A percentile compares a stretch with the other conserved stretches of the same genome.
Evolutionary conservation across 2,113 vertebrate genomes (phyloP).

Genomic region (Takifugu flavidus): DNA sequence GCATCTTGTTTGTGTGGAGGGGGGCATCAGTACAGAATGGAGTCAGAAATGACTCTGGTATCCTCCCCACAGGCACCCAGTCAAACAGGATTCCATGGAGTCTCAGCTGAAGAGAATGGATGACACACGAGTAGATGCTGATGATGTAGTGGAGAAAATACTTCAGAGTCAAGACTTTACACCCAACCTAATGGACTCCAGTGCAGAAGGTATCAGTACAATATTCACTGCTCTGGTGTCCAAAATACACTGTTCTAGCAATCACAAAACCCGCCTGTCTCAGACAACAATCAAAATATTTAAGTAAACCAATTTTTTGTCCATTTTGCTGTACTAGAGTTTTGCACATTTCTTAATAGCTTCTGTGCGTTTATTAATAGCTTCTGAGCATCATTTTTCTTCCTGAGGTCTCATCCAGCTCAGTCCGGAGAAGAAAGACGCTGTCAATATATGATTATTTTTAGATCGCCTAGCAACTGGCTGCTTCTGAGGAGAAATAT

Average conservation of each 20-base stretch:
- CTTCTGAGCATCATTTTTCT: conserved; percentile 16
- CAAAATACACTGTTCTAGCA: background rate
- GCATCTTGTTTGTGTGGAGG: background rate
- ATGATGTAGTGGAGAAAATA: conserved; percentile 94
- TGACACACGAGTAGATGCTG: conserved; percentile 93
- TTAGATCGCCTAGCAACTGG: conserved; percentile 69
- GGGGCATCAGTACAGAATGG: conserved; percentile 1
- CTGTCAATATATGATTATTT: conserved; percentile 66
- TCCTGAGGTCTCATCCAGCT: conserved; percentile 45
- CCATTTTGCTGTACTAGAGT: no score
- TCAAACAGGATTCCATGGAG: conserved; percentile 96
- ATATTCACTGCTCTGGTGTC: background rate
- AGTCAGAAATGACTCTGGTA: background rate
- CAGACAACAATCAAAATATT: no score
- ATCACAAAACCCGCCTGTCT: no score
- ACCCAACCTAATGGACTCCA: conserved; percentile 83
- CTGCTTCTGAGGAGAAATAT: conserved; percentile 43
- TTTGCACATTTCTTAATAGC: no score
- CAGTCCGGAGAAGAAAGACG: conserved; percentile 39
- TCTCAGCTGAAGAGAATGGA: conserved; percentile 93
- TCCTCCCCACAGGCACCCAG: conserved; percentile 77
- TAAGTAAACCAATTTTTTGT: no score
- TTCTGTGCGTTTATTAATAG: no score
- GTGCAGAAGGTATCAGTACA: conserved; percentile 84
- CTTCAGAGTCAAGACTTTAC: conserved; percentile 96